Base-by-base conservation (phyloP, 2,797 vertebrate species). In the Cynopterus sphinx region DNA sequence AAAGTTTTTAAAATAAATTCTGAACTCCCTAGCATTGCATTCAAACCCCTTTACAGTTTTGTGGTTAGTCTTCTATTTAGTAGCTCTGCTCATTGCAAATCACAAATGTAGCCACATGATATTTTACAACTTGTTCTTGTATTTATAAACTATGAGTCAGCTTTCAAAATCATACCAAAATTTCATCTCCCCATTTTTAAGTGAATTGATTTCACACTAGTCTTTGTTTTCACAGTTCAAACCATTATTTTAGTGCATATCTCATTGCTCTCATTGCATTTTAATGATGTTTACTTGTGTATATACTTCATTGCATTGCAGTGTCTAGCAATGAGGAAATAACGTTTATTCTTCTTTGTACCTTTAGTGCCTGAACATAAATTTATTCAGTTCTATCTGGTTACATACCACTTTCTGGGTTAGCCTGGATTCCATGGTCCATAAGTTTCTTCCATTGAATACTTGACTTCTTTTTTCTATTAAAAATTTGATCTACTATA, bases 151-250 rank as follows among this genome's bases (percentile, higher is more conserved):
- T 51, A 55, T 19, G 21, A 85, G 49, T 77, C 59, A 77, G 6
- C 17, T 87, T 95, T 87, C 28, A 79, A 91, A 93, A 87, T 70
- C 36, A 84, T 19, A 49, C 16, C 71, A 33, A 78, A 59, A 94
- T 94, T 83, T 82, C 15, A 82, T 57, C 17, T 93, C 49, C 4
- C 17, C 2, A 55, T 83, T 33, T 87, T 55, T 59, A 78, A 6
- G 63, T 90, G 49, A 90, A 73, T 33, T 86, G 93, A 78, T 91
- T 46, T 89, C 3, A 84, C 31, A 75, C 24, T 86, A 19, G 41
- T 90, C 31, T 68, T 55, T 77, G 28, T 87, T 96, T 84, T 79
- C 68, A 91, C 2, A 81, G 13, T 77, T 83, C 33, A 73, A 85
- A 53, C 4, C 22, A 88, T 70, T 53, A 87, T 65, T 83, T 93